Evolutionary conservation across 2,113 vertebrate genomes (phyloP).

Genomic region (Perca flavescens): DNA sequence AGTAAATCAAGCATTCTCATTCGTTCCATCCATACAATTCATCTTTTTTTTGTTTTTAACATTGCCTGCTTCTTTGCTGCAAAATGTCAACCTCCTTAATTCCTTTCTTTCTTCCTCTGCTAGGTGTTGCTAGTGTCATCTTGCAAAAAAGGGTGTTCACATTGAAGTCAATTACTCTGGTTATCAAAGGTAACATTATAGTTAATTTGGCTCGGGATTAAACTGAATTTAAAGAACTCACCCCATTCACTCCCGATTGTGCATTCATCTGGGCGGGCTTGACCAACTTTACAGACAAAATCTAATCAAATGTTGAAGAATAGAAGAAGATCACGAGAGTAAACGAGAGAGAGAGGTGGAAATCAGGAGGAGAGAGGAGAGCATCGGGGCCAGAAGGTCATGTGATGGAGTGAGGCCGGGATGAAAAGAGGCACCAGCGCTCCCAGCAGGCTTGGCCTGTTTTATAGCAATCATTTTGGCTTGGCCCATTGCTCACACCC

Average conservation of each 20-base stretch:
- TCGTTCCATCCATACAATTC: background rate
- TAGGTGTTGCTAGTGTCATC: background rate
- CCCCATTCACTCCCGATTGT: background rate
- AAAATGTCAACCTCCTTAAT: background rate
- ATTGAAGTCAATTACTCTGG: slow-evolving; percentile 5
- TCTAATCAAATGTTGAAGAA: slow-evolving; percentile 46
- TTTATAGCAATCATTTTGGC: slow-evolving; percentile 65
- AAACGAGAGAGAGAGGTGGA: background rate
- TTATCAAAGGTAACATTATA: slow-evolving; percentile 26
- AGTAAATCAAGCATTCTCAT: background rate
- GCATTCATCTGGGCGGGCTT: background rate
- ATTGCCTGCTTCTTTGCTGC: background rate
- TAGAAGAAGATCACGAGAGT: slow-evolving; percentile 10
- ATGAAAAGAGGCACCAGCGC: slow-evolving; percentile 59
- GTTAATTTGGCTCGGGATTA: slow-evolving; percentile 28
- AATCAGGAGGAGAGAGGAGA: slow-evolving; percentile 27
- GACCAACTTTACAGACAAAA: slow-evolving; percentile 27
- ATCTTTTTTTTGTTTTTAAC: background rate
- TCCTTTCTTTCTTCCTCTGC: background rate
- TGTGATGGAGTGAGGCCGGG: slow-evolving; percentile 55
- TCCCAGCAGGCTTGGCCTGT: slow-evolving; percentile 66
- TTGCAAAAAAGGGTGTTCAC: slow-evolving; percentile 6
- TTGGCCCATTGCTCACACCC: slow-evolving; percentile 50
- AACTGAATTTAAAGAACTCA: slow-evolving; percentile 29
- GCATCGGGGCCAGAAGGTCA: slow-evolving; percentile 49